Conservation (phyloP, 2,797 vertebrate genomes). For the Sebastes cheni region DNA sequence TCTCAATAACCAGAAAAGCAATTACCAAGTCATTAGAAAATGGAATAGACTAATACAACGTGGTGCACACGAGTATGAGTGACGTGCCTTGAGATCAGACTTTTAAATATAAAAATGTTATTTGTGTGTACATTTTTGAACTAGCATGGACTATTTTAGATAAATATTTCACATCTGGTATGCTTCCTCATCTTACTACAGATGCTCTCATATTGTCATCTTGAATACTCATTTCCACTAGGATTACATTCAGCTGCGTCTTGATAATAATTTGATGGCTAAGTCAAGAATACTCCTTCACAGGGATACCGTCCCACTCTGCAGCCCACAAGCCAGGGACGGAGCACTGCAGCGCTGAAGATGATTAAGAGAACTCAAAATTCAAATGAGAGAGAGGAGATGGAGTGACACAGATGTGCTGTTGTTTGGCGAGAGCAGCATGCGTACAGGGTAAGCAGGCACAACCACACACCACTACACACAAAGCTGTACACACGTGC, state of each 20-base stretch:
- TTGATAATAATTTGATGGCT: slow-evolving; percentile 60
- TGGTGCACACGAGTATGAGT: slow-evolving; percentile 54
- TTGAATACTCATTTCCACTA: slow-evolving; percentile 50
- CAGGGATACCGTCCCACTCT: slow-evolving; percentile 36
- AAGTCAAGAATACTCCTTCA: slow-evolving; percentile 57
- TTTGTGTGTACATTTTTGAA: slow-evolving; percentile 5
- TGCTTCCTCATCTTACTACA: slow-evolving; percentile 26
- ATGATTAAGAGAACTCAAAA: slow-evolving; percentile 69
- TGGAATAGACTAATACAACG: slow-evolving; percentile 76
- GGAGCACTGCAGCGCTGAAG: slow-evolving; percentile 31
- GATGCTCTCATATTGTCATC: slow-evolving; percentile 17
- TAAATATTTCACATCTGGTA: slow-evolving; percentile 7
- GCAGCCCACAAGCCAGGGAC: slow-evolving; percentile 27
- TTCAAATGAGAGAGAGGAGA: slow-evolving; percentile 71
- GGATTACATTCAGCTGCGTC: slow-evolving; percentile 38
- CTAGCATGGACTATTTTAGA: not conserved
- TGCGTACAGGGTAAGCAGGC: slow-evolving; percentile 31
- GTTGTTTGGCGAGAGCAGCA: slow-evolving; percentile 53
- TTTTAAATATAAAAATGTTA: not conserved
- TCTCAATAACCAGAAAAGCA: slow-evolving; percentile 81
- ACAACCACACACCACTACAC: slow-evolving; percentile 32
- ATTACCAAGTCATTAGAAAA: slow-evolving; percentile 78
- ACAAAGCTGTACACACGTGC: slow-evolving; percentile 57
- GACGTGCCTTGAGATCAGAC: slow-evolving; percentile 43
- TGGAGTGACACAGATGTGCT: slow-evolving; percentile 74